Evolutionary conservation across 2,113 vertebrate species (phyloP).

Genomic region (Talpa occidentalis): DNA sequence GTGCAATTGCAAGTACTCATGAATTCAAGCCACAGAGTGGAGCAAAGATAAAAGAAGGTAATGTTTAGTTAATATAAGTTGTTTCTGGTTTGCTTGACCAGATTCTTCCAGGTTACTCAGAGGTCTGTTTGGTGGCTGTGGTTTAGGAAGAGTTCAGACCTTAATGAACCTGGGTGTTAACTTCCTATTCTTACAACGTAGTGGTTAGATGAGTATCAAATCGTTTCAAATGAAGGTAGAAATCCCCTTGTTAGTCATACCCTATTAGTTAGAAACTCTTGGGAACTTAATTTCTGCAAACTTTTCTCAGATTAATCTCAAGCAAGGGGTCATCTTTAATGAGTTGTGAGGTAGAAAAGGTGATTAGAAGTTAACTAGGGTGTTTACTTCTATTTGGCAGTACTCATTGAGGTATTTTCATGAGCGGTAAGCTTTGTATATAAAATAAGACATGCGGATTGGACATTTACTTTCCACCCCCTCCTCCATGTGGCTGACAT

Average conservation of each 20-base stretch:
- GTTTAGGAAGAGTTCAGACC: not conserved
- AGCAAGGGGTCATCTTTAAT: not conserved
- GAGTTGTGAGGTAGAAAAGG: not conserved
- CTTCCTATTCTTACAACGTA: not conserved
- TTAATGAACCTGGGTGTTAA: not conserved
- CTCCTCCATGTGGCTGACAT: not conserved
- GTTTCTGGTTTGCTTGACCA: not conserved
- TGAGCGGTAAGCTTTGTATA: not conserved
- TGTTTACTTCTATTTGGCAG: not conserved
- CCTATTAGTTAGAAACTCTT: not conserved
- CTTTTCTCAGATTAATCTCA: conserved; percentile 12
- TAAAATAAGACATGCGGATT: not conserved
- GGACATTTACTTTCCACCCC: not conserved
- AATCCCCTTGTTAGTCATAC: not conserved
- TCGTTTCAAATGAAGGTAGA: not conserved
- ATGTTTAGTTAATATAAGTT: not conserved
- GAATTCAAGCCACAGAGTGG: conserved; percentile 62
- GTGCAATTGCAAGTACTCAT: conserved; percentile 18
- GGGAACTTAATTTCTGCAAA: conserved; percentile 6
- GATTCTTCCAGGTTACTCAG: not conserved
- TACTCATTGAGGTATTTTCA: not conserved
- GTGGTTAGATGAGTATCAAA: not conserved
- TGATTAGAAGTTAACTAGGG: not conserved
- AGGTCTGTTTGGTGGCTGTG: not conserved
- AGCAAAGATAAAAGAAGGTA: conserved; percentile 82